A percentile compares a stretch with the other conserved stretches of the same genome.
These are phyloP conservation scores for Danaus melanippus DNA, from an alignment of 1,140 invertebrate species.

Conservation along the genomic window DNA sequence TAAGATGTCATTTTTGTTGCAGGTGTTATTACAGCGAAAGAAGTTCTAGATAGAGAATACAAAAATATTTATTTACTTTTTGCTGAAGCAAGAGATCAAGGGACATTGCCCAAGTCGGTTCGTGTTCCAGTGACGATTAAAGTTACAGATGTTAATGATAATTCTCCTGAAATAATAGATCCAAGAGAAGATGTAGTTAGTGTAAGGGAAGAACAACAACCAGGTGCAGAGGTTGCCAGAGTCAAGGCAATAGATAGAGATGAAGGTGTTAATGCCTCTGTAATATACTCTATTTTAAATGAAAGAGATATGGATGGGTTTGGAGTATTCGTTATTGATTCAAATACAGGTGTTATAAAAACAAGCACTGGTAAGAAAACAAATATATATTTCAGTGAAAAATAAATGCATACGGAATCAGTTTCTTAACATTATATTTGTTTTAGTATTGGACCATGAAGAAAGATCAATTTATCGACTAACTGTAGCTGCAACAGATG, in stretches of 20 bases:
- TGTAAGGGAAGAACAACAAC: conserved; percentile 89
- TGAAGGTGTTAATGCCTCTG: conserved; percentile 88
- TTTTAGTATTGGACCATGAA: conserved; percentile 88
- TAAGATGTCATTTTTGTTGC: conserved; percentile 32
- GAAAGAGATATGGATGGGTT: conserved; percentile 88
- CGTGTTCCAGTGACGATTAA: conserved; percentile 82
- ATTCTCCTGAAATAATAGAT: conserved; percentile 89
- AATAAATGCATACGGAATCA: neutral
- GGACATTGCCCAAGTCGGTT: conserved; percentile 81
- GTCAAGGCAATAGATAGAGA: conserved; percentile 91
- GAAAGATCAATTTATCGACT: conserved; percentile 89
- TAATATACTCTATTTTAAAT: conserved; percentile 89
- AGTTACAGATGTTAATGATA: conserved; percentile 92
- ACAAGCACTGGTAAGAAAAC: conserved; percentile 77
- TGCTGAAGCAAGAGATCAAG: conserved; percentile 89
- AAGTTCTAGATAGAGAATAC: conserved; percentile 87
- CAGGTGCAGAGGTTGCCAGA: conserved; percentile 86
- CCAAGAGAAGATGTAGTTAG: conserved; percentile 90
- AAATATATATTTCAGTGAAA: neutral
- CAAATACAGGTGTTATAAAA: conserved; percentile 87
- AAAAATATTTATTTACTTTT: conserved; percentile 85
- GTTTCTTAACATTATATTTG: neutral
- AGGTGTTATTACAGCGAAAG: conserved; percentile 89
- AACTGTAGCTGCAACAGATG: conserved; percentile 89
- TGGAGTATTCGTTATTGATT: conserved; percentile 89